These are phyloP conservation scores for Orchesellides sinensis DNA, from an alignment of 2,888 invertebrate genomes.

Conservation along the genomic window DNA sequence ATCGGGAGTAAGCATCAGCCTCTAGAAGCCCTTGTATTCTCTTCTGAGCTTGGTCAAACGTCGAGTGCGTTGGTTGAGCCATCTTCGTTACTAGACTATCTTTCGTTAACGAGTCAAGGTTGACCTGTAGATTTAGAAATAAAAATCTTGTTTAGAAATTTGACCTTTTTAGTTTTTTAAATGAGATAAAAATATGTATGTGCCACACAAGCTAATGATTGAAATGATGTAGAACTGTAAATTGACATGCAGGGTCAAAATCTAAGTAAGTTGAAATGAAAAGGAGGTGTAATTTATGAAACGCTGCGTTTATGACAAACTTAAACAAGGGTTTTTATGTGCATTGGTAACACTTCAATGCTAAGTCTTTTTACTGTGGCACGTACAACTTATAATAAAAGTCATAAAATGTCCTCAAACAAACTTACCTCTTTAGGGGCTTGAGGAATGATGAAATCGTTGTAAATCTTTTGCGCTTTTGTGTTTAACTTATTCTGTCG, in stretches of 20 bases:
- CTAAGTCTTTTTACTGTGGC: not conserved
- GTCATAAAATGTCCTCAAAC: not conserved
- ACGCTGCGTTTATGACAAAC: not conserved
- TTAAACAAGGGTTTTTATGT: slow-evolving; percentile 1
- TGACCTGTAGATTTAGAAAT: slow-evolving; percentile 77
- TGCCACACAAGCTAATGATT: not conserved
- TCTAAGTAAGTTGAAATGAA: not conserved
- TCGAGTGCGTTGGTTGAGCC: slow-evolving; percentile 77
- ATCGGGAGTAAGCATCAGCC: slow-evolving; percentile 80
- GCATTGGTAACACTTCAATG: not conserved
- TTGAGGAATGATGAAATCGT: slow-evolving; percentile 79
- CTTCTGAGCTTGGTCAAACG: slow-evolving; percentile 79
- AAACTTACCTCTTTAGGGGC: slow-evolving; percentile 79
- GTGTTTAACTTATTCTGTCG: slow-evolving; percentile 76
- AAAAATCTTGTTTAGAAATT: slow-evolving; percentile 12
- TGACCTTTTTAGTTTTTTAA: slow-evolving; percentile 1
- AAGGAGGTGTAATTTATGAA: not conserved
- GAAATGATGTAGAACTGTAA: not conserved
- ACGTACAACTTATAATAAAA: not conserved
- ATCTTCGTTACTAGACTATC: slow-evolving; percentile 77
- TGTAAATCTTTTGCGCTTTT: slow-evolving; percentile 79
- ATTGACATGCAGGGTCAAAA: slow-evolving; percentile 15
- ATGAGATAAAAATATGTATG: not conserved
- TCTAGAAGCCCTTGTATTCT: slow-evolving; percentile 80
- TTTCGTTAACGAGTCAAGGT: slow-evolving; percentile 79